Conservation (phyloP, 92 coral and sea anemone species). For the Zoanthus solanderi region DNA sequence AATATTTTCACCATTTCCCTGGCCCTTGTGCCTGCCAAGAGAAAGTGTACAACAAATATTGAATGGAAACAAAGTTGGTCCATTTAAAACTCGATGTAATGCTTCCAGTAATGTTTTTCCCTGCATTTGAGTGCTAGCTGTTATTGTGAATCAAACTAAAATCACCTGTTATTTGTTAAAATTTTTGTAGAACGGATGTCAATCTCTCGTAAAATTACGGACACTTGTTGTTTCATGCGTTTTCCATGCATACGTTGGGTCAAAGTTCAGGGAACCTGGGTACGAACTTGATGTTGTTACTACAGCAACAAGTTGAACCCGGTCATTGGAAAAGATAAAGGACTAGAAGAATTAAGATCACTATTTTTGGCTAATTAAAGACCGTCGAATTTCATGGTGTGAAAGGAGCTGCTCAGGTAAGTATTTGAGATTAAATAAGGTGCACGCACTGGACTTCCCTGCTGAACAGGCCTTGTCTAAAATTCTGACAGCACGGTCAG, state of each 20-base stretch:
- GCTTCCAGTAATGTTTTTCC: too few species aligned
- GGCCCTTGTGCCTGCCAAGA: too few species aligned
- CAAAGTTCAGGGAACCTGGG: conserved; percentile 39
- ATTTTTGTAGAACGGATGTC: too few species aligned
- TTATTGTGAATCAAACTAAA: too few species aligned
- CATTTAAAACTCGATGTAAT: too few species aligned
- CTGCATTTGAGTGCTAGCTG: too few species aligned
- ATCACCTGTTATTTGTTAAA: too few species aligned
- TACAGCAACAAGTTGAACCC: conserved; percentile 65
- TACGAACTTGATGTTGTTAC: conserved; percentile 45
- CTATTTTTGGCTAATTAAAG: conserved; percentile 90
- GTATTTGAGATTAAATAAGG: not conserved
- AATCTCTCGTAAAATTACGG: too few species aligned
- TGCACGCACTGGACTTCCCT: not conserved
- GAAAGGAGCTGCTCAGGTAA: conserved; percentile 91
- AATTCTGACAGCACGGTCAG: not conserved
- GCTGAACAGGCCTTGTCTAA: conserved; percentile 2
- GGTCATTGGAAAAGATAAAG: not conserved
- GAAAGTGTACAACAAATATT: too few species aligned
- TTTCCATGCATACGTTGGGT: not conserved
- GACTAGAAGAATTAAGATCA: conserved; percentile 59
- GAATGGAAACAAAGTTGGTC: too few species aligned
- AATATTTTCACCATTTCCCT: too few species aligned
- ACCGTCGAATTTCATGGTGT: conserved; percentile 92
- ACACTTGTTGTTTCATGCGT: too few species aligned